phyloP scores from a whole-genome alignment of 2,888 invertebrate genomes.

The Drosophila pseudotakahashii region DNA sequence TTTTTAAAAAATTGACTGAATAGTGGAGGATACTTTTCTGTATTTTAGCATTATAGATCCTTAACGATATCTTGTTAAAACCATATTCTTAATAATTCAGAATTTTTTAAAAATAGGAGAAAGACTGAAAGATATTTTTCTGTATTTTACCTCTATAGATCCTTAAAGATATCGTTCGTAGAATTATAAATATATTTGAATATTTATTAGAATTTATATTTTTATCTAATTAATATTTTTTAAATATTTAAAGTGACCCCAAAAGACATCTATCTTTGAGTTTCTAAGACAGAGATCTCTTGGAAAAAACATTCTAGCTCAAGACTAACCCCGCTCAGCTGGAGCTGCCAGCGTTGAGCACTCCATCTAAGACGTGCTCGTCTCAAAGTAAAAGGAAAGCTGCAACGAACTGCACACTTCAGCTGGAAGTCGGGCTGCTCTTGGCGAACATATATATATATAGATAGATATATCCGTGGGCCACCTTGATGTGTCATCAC shows the following conservation, averaged over 20 bases:
- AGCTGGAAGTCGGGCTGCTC: slow-evolving; percentile 2
- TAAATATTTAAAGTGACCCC: background rate
- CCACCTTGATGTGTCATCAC: slow-evolving; percentile 74
- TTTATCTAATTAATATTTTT: no score
- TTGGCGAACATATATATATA: background rate
- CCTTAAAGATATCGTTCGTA: no score
- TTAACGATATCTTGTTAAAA: no score
- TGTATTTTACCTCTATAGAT: no score
- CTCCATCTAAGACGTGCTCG: slow-evolving; percentile 21
- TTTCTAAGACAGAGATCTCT: background rate
- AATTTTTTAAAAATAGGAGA: no score
- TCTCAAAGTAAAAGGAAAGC: slow-evolving; percentile 41
- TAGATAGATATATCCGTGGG: slow-evolving; percentile 12
- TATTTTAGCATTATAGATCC: no score
- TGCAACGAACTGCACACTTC: slow-evolving; percentile 16
- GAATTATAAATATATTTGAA: no score
- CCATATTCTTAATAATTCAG: no score
- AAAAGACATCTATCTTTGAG: background rate
- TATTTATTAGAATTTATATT: no score
- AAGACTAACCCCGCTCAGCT: slow-evolving; percentile 3
- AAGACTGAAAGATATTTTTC: no score
- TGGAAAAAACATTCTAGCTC: background rate
- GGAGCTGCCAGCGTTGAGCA: slow-evolving; percentile 25
- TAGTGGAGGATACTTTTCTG: no score
- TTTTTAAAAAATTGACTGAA: no score